Base-by-base conservation (phyloP, 2,888 invertebrate species). In the Theretra japonica region DNA sequence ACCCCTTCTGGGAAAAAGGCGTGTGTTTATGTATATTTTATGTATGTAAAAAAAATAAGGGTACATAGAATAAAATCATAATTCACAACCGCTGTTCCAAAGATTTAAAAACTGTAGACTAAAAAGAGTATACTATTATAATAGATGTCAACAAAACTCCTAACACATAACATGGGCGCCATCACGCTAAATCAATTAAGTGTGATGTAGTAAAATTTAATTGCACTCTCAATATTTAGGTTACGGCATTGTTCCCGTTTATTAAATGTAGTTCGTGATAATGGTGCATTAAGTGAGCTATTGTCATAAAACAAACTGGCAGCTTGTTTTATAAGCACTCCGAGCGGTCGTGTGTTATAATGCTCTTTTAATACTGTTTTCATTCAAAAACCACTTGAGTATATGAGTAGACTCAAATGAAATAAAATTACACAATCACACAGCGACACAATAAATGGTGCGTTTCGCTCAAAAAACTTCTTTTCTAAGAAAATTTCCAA, bases 121-220 rank as follows among this genome's bases (percentile, higher is more conserved):
- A 28, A 21, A 60, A 33, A 1, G 2, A n/a, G n/a, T n/a, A n/a
- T n/a, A n/a, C n/a, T 19, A 33, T 33, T 1, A 33, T 30, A 19
- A 60, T n/a, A 60, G n/a, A 7, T 25, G 30, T 30, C 7, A 30
- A 30, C 33, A 28, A 30, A 30, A 19, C 19, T n/a, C 11, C 4
- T 28, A 7, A 7, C 25, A 25, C 15, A 58, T 21, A 23, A 59
- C 28, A 59, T 19, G 28, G 59, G 19, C 17, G 41, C 23, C 48
- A 73, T 75, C 41, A 60, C 73, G 21, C 17, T 62, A 41, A 73
- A 73, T 79, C 75, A 75, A 75, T 75, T 79, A 75, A 75, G 75
- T 74, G 71, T 72, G 73, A 72, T 75, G 75, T 79, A 80, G 75
- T 85, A 79, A 85, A 81, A 76, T 77, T 80, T 82, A 78, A 85